Percentiles rank a stretch among this genome's conserved stretches.
phyloP scores from a whole-genome alignment of 2,888 invertebrate species.

The Hydrotaea cyrtoneurina region DNA sequence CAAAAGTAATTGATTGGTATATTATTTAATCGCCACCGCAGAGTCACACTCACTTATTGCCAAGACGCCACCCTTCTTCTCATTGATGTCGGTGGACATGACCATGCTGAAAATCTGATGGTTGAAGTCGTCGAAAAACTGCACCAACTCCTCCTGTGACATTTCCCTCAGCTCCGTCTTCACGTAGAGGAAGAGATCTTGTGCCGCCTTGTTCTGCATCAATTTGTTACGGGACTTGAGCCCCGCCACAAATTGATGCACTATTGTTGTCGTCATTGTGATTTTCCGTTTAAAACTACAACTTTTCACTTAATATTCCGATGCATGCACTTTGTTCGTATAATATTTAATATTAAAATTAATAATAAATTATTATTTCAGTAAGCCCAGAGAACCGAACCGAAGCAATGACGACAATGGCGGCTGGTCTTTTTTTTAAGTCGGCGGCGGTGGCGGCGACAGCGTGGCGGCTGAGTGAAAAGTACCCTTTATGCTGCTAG shows the following conservation, averaged over 20 bases:
- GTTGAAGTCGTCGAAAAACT: conserved; percentile 96
- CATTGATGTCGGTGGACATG: conserved; percentile 94
- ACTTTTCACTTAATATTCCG: not conserved
- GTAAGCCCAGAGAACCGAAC: no score
- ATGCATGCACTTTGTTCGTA: conserved; percentile 1
- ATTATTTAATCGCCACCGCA: no score
- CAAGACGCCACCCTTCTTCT: conserved; percentile 96
- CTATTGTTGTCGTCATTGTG: conserved; percentile 81
- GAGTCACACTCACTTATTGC: conserved; percentile 87
- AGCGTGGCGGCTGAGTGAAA: no score
- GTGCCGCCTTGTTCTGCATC: conserved; percentile 90
- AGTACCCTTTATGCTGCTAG: no score
- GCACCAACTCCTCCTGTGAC: conserved; percentile 92
- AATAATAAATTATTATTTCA: no score
- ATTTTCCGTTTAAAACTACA: no score
- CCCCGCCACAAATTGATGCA: conserved; percentile 91
- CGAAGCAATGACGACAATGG: no score
- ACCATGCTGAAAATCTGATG: conserved; percentile 98
- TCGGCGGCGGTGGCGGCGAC: no score
- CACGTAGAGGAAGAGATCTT: conserved; percentile 94
- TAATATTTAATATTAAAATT: no score
- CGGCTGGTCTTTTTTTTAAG: no score
- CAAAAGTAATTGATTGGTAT: no score
- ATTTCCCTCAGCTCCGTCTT: conserved; percentile 95
- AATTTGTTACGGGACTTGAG: conserved; percentile 94